Conservation (phyloP, 2,888 invertebrate species). For the Drepana falcataria region DNA sequence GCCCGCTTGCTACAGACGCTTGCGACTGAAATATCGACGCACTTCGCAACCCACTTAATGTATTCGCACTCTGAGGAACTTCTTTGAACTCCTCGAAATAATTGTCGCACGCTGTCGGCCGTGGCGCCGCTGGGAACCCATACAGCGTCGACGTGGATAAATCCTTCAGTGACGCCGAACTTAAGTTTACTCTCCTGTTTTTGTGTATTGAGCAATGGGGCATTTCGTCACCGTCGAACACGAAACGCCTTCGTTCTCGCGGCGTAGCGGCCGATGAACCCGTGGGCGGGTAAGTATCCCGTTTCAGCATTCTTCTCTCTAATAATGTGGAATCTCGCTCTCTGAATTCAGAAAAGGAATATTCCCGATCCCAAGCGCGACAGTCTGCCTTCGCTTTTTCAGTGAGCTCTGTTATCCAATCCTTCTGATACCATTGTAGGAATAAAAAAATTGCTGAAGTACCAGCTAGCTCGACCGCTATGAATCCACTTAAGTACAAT, state of each 20-base stretch:
- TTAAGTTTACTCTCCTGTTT: constrained; percentile 68
- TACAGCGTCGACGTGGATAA: constrained; percentile 77
- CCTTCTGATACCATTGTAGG: constrained; percentile 87
- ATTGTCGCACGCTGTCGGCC: constrained; percentile 80
- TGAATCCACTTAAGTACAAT: constrained; percentile 89
- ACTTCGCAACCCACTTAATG: constrained; percentile 65
- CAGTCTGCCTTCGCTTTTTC: constrained; percentile 72
- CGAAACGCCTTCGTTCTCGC: constrained; percentile 79
- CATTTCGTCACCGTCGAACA: constrained; percentile 80
- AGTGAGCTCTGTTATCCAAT: constrained; percentile 76
- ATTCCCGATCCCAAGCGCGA: constrained; percentile 73
- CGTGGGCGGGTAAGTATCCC: constrained; percentile 66
- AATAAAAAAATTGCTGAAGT: constrained; percentile 92
- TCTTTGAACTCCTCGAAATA: constrained; percentile 78
- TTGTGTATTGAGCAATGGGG: constrained; percentile 80
- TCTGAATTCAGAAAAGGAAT: constrained; percentile 70
- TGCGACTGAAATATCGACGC: constrained; percentile 74
- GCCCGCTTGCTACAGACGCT: constrained; percentile 82
- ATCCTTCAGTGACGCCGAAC: constrained; percentile 79
- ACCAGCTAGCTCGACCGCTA: constrained; percentile 90
- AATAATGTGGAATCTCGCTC: constrained; percentile 62
- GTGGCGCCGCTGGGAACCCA: constrained; percentile 82
- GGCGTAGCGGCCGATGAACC: constrained; percentile 70
- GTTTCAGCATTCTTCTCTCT: constrained; percentile 68
- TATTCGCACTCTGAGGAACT: constrained; percentile 74